Percentiles rank a stretch among this genome's conserved stretches.
These are phyloP conservation scores for Cettia cetti DNA, from an alignment of 2,113 vertebrate species.

Conservation along the genomic window DNA sequence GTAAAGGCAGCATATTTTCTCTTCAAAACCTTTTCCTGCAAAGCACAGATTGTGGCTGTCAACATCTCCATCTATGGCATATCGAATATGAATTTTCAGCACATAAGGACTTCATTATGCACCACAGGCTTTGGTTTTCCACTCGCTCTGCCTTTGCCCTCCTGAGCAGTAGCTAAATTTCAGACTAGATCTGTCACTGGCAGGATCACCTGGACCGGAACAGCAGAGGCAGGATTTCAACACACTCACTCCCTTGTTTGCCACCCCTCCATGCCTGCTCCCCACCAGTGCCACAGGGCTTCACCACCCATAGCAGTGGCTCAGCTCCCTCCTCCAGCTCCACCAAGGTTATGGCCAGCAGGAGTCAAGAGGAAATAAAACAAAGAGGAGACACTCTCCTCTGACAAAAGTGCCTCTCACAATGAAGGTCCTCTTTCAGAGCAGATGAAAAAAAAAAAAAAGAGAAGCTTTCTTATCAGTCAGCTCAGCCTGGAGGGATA, in stretches of 20 bases:
- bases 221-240: constrained; percentile 17
- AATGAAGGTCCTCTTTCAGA: constrained; percentile 21
- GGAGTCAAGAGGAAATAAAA: constrained; percentile 10
- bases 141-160: background rate
- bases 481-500: constrained; percentile 43
- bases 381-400: background rate
- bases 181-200: constrained; percentile 61
- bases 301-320: background rate
- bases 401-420: constrained; percentile 60
- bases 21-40: background rate
- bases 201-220: constrained; percentile 60
- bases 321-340: background rate
- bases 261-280: background rate
- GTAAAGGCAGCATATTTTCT: background rate
- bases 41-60: background rate
- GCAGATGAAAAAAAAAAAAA: constrained; percentile 60
- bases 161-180: constrained; percentile 23
- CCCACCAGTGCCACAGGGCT: background rate
- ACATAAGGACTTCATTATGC: constrained; percentile 29
- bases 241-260: background rate
- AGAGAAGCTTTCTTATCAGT: constrained; percentile 52
- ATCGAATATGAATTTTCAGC: background rate
- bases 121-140: constrained; percentile 1
- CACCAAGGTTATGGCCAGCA: constrained; percentile 1
- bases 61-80: background rate